A percentile compares a stretch with the other conserved stretches of the same genome.
These are phyloP conservation scores for Agrochola lota DNA, from an alignment of 2,888 invertebrate species.

Conservation along the genomic window DNA sequence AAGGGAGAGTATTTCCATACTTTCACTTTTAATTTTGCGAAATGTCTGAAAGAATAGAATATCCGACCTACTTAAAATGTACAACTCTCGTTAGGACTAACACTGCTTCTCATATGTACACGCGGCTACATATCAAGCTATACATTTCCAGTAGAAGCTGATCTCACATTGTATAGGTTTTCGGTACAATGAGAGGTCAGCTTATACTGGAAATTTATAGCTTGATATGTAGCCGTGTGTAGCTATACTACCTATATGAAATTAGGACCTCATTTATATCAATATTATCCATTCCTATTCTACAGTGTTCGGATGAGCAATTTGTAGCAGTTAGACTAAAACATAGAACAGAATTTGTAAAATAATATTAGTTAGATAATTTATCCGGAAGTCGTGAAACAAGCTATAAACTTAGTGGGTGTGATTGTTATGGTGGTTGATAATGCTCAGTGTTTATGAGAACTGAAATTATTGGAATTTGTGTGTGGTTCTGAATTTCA, in stretches of 20 bases:
- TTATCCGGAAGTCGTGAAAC: background rate
- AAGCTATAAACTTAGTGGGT: too few species aligned
- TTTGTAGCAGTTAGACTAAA: background rate
- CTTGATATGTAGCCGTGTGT: too few species aligned
- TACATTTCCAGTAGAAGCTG: too few species aligned
- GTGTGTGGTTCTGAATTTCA: background rate
- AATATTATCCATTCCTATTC: background rate
- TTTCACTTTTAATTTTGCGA: background rate
- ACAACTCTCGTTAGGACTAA: background rate
- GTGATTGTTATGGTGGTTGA: background rate
- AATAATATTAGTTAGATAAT: too few species aligned
- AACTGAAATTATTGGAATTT: background rate
- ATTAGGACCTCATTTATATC: background rate
- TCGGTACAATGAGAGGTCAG: too few species aligned
- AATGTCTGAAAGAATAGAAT: background rate
- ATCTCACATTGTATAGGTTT: too few species aligned
- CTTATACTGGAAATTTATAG: too few species aligned
- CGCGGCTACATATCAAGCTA: too few species aligned
- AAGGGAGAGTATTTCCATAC: constrained; percentile 7
- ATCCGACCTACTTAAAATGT: background rate
- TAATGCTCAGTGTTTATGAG: background rate
- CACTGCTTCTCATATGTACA: too few species aligned
- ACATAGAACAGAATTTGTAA: background rate
- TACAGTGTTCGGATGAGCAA: too few species aligned
- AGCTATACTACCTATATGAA: background rate